These are phyloP conservation scores for Stichodactyla helianthus DNA, from an alignment of 64 coral and sea anemone species.

Conservation along the genomic window DNA sequence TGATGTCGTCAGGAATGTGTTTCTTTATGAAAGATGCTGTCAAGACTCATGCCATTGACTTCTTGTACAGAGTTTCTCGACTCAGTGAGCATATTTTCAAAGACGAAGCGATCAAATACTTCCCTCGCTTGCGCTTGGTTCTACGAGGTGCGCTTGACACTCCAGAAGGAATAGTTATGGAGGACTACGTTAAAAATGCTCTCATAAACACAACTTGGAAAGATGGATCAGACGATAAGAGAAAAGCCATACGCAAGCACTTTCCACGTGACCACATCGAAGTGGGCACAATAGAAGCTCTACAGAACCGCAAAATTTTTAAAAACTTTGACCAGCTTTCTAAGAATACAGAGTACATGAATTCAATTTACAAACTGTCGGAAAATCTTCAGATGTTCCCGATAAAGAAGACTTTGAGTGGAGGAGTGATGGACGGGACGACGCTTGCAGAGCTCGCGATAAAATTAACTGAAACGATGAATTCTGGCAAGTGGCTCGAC, in stretches of 20 bases:
- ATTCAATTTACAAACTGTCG: conserved; percentile 21
- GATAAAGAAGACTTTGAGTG: conserved; percentile 38
- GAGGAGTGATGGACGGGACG: conserved; percentile 42
- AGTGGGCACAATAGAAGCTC: conserved; percentile 24
- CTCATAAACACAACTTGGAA: conserved; percentile 10
- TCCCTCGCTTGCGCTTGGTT: conserved; percentile 35
- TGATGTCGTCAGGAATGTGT: conserved; percentile 60
- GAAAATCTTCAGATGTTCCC: conserved; percentile 28
- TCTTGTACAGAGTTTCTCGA: conserved; percentile 54
- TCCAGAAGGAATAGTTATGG: conserved; percentile 24
- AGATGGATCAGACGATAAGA: conserved; percentile 40
- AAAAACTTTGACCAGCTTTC: conserved; percentile 37
- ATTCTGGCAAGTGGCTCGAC: conserved; percentile 15
- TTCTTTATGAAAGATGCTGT: conserved; percentile 37
- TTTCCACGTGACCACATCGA: conserved; percentile 58
- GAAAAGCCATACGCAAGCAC: conserved; percentile 23
- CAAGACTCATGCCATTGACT: conserved; percentile 53
- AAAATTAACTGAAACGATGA: conserved; percentile 17
- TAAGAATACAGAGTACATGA: conserved; percentile 27
- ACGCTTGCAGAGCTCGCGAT: conserved; percentile 16
- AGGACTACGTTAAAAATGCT: conserved; percentile 36
- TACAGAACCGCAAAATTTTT: conserved; percentile 17
- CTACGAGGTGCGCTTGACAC: conserved; percentile 23
- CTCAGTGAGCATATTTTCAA: conserved; percentile 53
- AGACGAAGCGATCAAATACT: conserved; percentile 18